Conservation (phyloP, 2,888 invertebrate genomes). For the Diplazon laetatorius region DNA sequence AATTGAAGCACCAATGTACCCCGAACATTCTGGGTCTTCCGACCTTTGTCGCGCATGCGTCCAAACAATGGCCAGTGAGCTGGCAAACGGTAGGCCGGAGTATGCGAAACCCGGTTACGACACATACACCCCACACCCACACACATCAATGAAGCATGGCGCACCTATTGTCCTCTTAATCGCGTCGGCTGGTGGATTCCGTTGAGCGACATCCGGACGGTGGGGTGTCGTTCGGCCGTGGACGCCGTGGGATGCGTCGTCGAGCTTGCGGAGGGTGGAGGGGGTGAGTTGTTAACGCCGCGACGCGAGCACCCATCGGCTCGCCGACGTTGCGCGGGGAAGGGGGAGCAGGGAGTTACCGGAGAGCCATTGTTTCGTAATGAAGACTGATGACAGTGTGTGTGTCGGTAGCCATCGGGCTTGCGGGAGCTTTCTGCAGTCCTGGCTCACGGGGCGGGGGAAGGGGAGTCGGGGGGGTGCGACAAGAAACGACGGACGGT, state of each 20-base stretch:
- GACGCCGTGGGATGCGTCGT: slow-evolving; percentile 69
- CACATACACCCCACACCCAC: slow-evolving; percentile 25
- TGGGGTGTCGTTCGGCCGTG: slow-evolving; percentile 37
- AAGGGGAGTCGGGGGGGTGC: too few species aligned
- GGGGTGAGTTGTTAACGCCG: slow-evolving; percentile 75
- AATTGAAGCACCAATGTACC: not conserved
- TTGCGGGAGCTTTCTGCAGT: slow-evolving; percentile 41
- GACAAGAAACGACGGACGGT: slow-evolving; percentile 75
- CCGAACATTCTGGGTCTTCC: slow-evolving; percentile 39
- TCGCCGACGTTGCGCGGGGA: too few species aligned
- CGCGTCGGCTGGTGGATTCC: slow-evolving; percentile 67
- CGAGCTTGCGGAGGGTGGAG: slow-evolving; percentile 63
- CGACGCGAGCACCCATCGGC: slow-evolving; percentile 63
- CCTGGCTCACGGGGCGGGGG: slow-evolving; percentile 24
- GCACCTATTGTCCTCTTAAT: slow-evolving; percentile 75
- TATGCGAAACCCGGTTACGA: slow-evolving; percentile 15
- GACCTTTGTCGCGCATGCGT: slow-evolving; percentile 33
- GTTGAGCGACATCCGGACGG: slow-evolving; percentile 65
- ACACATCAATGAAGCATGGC: slow-evolving; percentile 10
- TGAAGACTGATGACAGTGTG: slow-evolving; percentile 79
- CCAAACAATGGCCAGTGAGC: slow-evolving; percentile 61
- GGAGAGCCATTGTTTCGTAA: slow-evolving; percentile 75
- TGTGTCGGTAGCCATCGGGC: slow-evolving; percentile 54
- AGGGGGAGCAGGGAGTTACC: slow-evolving; percentile 40
- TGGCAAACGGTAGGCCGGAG: slow-evolving; percentile 53